Evolutionary conservation across 1,140 invertebrate species (phyloP), one percentile per base, ranked within the genome.

Genomic region (Drosophila seguyi): DNA sequence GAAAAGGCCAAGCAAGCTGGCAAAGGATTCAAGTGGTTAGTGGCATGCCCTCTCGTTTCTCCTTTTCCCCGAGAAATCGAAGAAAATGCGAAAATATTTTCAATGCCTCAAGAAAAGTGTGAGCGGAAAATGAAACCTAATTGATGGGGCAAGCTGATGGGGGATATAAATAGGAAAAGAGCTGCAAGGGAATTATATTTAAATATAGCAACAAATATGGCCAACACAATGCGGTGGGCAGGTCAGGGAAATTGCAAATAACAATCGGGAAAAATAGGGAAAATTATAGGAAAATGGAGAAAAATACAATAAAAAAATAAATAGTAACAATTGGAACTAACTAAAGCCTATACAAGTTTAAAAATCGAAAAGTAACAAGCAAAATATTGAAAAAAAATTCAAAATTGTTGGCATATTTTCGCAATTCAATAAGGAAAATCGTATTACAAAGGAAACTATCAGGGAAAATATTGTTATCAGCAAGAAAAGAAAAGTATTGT

Each of bases 1-100:
- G 27, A 55, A 77, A 77, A 77, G 74, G 62, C 74, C 73, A 2
- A 2, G 25, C n/a, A 77, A 56, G 48, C 55, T 55, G 67, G 61
- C 36, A 14, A 53, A 14, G 50, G 13, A 36, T 58, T 60, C 50
- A 58, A 50, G 29, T 42, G 69, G 50, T 34, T 50, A 4, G 31
- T 11, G 31, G 31, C 31, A 34, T 34, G 31, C 31, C 31, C 31
- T 34, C 31, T 34, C 31, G 31, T 31, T 31, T 1, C 11, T 1
- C 31, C 42, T 14, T n/a, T 6, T n/a, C n/a, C 18, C 27, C 13
- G n/a, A 4, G 6, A 55, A 55, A 38, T 55, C 52, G 52, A 55
- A 55, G 3, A 52, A 45, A 25, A 47, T 55, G 36, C 34, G 34
- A 38, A 25, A n/a, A 38, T 55, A 55, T 38, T 38, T 20, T 18